phyloP scores from a whole-genome alignment of 2,113 vertebrate species.

The Anhinga anhinga region DNA sequence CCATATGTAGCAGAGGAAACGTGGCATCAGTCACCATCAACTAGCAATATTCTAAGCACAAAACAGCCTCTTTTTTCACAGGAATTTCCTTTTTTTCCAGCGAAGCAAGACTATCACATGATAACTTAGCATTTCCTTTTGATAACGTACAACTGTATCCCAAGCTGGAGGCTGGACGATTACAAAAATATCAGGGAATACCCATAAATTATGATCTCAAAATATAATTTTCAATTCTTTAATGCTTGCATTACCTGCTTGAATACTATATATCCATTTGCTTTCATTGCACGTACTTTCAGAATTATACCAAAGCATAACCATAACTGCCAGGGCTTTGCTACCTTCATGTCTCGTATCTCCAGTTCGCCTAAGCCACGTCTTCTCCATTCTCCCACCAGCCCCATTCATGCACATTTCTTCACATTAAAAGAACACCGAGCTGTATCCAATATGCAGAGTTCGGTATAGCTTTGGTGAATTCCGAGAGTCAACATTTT shows the following conservation, averaged over 20 bases:
- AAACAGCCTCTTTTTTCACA: background rate
- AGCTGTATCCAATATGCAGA: background rate
- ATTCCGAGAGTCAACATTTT: background rate
- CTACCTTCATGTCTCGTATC: background rate
- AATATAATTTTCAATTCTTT: background rate
- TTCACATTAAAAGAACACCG: background rate
- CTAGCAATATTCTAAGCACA: background rate
- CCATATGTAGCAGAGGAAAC: background rate
- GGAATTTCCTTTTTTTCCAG: background rate
- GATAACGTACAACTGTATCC: background rate
- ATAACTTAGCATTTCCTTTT: background rate
- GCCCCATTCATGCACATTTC: background rate
- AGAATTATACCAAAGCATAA: background rate
- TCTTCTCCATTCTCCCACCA: background rate
- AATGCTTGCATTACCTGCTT: background rate
- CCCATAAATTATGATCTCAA: background rate
- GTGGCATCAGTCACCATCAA: background rate
- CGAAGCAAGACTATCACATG: background rate
- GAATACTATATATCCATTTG: background rate
- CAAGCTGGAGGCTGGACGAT: background rate
- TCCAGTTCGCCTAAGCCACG: background rate
- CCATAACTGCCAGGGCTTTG: background rate
- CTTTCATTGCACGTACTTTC: background rate
- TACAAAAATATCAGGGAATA: background rate
- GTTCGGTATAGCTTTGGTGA: background rate